Percentiles rank a stretch among this genome's conserved stretches.
Evolutionary conservation across 2,888 invertebrate species (phyloP).

Genomic region (Leucania comma): DNA sequence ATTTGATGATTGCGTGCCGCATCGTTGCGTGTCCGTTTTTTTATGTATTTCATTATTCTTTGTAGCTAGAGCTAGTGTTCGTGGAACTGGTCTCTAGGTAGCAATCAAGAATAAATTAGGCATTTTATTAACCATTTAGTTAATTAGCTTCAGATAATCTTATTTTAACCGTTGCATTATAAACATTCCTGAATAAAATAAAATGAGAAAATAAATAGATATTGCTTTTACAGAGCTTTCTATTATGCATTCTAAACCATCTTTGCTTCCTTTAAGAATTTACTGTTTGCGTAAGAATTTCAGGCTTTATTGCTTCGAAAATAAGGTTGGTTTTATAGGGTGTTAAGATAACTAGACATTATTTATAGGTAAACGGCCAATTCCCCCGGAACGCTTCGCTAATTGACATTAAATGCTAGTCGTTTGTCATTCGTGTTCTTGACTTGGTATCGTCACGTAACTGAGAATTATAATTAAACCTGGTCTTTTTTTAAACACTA

Average conservation of each 20-base stretch:
- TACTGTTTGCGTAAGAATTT: conserved; percentile 8
- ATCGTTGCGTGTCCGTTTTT: conserved; percentile 72
- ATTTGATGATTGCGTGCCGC: conserved; percentile 75
- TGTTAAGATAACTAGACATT: conserved; percentile 64
- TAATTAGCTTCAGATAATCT: conserved; percentile 31
- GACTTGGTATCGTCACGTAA: conserved; percentile 72
- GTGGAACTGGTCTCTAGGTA: conserved; percentile 37
- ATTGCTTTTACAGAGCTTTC: conserved; percentile 46
- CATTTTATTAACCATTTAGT: conserved; percentile 31
- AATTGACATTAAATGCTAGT: conserved; percentile 85
- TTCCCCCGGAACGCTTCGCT: conserved; percentile 76
- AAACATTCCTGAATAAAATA: conserved; percentile 44
- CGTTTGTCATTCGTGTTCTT: conserved; percentile 83
- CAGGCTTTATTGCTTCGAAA: conserved; percentile 43
- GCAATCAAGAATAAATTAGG: conserved; percentile 37
- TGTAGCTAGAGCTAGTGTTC: conserved; percentile 49
- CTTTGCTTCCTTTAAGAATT: conserved; percentile 36
- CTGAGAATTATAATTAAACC: conserved; percentile 71
- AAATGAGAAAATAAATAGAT: conserved; percentile 55
- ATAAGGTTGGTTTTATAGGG: conserved; percentile 65
- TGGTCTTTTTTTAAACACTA: conserved; percentile 48
- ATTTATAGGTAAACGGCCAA: conserved; percentile 76
- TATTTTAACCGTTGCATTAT: conserved; percentile 25
- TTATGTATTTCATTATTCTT: conserved; percentile 65
- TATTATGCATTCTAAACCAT: conserved; percentile 56